Base-by-base conservation (phyloP, 2,888 invertebrate genomes). In the Ryuthela nishihirai region DNA sequence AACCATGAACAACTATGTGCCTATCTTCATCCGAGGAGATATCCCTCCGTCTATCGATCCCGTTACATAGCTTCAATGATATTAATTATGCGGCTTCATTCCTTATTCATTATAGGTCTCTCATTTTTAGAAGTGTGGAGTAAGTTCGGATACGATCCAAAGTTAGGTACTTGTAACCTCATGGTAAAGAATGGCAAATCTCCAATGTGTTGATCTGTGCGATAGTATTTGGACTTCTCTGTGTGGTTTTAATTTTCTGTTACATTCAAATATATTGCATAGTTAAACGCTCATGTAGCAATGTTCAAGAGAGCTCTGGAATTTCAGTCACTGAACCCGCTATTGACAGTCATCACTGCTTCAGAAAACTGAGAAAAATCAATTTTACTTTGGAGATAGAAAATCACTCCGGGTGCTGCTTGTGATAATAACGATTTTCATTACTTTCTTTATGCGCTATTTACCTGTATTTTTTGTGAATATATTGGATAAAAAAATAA, bases 151-250 rank as follows among this genome's bases (percentile, higher is more conserved):
- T 76, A 89, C 29, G 85, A 89, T 67, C 78, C 81, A 26, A 79
- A 82, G 18, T 88, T 89, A 1, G 91, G 90, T 73, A 91, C 90
- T 0, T 92, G 92, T 74, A 92, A 91, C 18, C 89, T 91, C 66
- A 78, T 91, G 44, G 81, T 82, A 64, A 85, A 87, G 70, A 79
- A 87, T 70, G 86, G 85, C 36, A 79, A 75, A 65, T 89, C 88
- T 0, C 89, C 89, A 2, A 65, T 67, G 76, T 89, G 88, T 81
- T 84, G 50, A 78, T 90, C 0, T 91, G 90, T 77, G 78, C 86
- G 17, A 80, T 89, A 67, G 89, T 87, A 2, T 88, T 92, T 72
- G 81, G 85, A 9, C 75, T 91, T 18, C 92, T 92, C 0, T 89
- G 89, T 69, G 72, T 87, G 21, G 87, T 88, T 32, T 91, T 92